Conservation (phyloP, 2,797 vertebrate species). For the Diglossa cyanea region DNA sequence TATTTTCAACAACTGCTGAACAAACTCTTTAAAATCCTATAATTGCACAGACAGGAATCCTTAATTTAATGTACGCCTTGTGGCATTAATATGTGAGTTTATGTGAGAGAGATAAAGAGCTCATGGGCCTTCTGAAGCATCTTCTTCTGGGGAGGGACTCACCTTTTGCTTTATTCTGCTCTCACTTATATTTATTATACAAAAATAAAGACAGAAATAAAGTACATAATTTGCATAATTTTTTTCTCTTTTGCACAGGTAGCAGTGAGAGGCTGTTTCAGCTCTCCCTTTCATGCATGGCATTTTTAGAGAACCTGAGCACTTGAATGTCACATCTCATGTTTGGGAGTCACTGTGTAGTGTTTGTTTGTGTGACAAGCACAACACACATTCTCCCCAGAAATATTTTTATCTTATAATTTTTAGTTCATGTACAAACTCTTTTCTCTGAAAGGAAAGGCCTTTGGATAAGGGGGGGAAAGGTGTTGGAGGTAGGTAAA, state of each 20-base stretch:
- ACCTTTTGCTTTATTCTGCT: neutral
- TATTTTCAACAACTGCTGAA: constrained; percentile 60
- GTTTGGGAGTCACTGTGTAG: neutral
- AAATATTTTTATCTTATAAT: neutral
- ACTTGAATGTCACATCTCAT: neutral
- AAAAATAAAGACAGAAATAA: neutral
- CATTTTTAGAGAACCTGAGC: neutral
- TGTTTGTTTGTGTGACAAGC: neutral
- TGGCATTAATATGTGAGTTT: neutral
- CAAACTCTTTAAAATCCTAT: constrained; percentile 47
- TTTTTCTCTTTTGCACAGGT: neutral
- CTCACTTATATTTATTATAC: neutral
- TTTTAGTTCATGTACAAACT: neutral
- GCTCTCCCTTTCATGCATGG: neutral
- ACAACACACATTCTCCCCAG: neutral
- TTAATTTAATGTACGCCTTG: constrained; percentile 1
- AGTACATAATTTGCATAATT: neutral
- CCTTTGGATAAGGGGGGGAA: neutral
- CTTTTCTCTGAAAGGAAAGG: neutral
- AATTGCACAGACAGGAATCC: constrained; percentile 1
- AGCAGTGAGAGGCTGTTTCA: neutral
- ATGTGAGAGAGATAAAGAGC: neutral
- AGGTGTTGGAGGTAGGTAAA: neutral
- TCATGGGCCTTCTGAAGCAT: neutral
- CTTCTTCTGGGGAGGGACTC: neutral